Percentiles rank a stretch among this genome's conserved stretches.
phyloP scores from a whole-genome alignment of 2,797 vertebrate genomes.

The Malurus splendens region DNA sequence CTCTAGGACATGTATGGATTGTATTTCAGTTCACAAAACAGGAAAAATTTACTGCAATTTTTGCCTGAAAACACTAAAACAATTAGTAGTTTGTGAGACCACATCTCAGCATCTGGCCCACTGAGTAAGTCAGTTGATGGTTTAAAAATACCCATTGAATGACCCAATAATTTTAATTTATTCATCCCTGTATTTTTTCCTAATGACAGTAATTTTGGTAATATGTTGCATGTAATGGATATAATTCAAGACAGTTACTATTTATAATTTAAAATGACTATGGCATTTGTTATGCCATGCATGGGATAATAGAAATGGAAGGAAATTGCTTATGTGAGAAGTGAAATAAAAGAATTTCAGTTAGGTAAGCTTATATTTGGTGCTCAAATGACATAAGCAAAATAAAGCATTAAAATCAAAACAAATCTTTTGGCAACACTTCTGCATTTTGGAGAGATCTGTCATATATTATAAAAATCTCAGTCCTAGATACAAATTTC shows the following conservation, averaged over 20 bases:
- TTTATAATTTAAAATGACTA: not conserved
- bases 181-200: not conserved
- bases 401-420: not conserved
- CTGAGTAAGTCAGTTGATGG: not conserved
- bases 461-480: not conserved
- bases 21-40: not conserved
- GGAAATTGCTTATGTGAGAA: not conserved
- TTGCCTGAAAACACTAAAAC: not conserved
- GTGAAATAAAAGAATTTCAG: not conserved
- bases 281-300: not conserved
- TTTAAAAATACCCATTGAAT: not conserved
- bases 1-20: not conserved
- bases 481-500: not conserved
- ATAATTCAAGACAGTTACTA: not conserved
- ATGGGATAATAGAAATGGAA: not conserved
- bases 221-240: not conserved
- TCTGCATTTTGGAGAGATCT: not conserved
- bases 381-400: not conserved
- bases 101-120: not conserved
- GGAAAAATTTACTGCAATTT: not conserved
- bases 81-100: not conserved
- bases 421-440: not conserved
- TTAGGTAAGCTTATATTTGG: not conserved
- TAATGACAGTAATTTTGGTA: not conserved
- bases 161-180: not conserved